Conservation (phyloP, 2,113 vertebrate genomes). For the Actenoides lindsayi region DNA sequence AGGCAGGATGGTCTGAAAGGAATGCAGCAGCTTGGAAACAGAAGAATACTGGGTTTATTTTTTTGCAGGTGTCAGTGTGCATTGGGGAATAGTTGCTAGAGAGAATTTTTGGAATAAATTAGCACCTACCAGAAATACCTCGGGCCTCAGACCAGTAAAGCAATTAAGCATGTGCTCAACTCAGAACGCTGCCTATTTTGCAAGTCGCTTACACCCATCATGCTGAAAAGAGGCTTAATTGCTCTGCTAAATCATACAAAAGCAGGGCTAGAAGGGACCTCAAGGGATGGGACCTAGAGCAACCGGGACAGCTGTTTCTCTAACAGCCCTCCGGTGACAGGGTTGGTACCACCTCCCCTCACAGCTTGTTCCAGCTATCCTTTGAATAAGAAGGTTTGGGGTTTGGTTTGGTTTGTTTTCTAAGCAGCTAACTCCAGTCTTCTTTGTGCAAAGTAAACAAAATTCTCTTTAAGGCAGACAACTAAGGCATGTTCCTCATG, state of each 20-base stretch:
- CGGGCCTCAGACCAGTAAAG: constrained; percentile 38
- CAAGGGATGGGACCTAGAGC: background rate
- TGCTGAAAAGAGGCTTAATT: constrained; percentile 47
- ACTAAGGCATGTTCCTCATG: background rate
- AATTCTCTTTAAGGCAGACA: background rate
- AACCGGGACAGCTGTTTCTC: background rate
- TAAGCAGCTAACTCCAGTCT: background rate
- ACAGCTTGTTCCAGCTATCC: background rate
- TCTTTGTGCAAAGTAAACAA: background rate
- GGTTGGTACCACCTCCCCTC: background rate
- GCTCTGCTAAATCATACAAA: constrained; percentile 14
- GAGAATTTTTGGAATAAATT: constrained; percentile 55
- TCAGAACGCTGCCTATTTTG: constrained; percentile 3
- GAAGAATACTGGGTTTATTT: constrained; percentile 42
- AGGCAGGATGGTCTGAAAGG: constrained; percentile 19
- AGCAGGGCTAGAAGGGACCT: constrained; percentile 5
- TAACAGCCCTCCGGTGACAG: background rate
- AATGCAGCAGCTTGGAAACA: constrained; percentile 46
- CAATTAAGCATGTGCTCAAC: constrained; percentile 33
- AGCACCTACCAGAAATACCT: constrained; percentile 52
- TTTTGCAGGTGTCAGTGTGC: constrained; percentile 44
- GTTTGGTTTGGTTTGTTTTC: background rate
- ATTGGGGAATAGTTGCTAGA: constrained; percentile 40
- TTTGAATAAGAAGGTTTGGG: background rate
- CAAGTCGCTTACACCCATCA: background rate